Base-by-base conservation (phyloP, 1,140 invertebrate species). In the Forficula auricularia region DNA sequence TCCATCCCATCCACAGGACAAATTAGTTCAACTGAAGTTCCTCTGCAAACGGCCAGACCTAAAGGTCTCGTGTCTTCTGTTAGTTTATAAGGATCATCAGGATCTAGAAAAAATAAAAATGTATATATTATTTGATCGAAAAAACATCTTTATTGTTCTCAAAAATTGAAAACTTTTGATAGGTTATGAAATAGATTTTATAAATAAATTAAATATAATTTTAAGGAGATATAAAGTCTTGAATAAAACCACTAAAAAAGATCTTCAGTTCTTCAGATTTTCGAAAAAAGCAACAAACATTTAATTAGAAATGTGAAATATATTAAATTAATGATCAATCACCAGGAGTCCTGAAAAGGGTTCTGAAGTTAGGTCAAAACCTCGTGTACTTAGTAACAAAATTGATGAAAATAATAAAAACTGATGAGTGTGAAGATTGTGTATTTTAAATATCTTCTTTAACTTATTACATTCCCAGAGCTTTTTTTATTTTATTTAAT, bases 1-100 rank as follows among this genome's bases (percentile, higher is more conserved):
- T 98, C 95, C 82, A 98, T 94, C 9, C 94, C 95, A 58, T 98
- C 95, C 46, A 91, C 78, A 0, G 95, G 95, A 65, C 91, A 98
- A 45, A 98, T 92, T 8, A 96, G 68, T 4, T 96, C 88, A 33
- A 98, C 85, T 10, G 88, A 88, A 19, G 92, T 97, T 18, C 95
- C 95, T 57, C 95, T 67, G 57, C 95, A 98, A 0, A 99, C 95
- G 3, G 98, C 94, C 12, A 99, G 65, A 4, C 95, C 95, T 33
- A 98, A 64, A 48, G 76, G 71, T 55, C 95, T 70, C 12, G 88
- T 94, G 48, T 98, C 91, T 53, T 98, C 91, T 4, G 89, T 87
- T 19, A 98, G 63, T 61, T 96, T 96, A 58, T 88, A 92, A 0
- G 90, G 87, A 65, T 98, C 95, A 68, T 98, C 95, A 38, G 90